Conservation (phyloP, 2,113 vertebrate genomes). For the Onychostoma macrolepis region DNA sequence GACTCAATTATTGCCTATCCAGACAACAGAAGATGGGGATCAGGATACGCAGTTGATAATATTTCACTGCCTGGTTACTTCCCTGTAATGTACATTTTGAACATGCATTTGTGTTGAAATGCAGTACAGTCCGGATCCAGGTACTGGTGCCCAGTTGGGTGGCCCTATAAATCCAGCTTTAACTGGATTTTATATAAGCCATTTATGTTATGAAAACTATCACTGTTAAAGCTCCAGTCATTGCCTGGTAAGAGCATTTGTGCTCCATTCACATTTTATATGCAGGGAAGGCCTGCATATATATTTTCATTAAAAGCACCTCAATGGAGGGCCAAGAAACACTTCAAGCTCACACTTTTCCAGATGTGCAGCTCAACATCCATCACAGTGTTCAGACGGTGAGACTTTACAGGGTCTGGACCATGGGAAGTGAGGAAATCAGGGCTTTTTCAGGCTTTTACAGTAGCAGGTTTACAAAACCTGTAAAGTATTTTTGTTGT, state of each 20-base stretch:
- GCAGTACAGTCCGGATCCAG: background rate
- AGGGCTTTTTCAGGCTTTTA: background rate
- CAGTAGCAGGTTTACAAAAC: slow-evolving; percentile 4
- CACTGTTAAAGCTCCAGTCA: slow-evolving; percentile 1
- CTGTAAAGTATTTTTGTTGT: background rate
- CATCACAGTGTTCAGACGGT: background rate
- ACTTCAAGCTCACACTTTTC: slow-evolving; percentile 31
- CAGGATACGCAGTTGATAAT: slow-evolving; percentile 6
- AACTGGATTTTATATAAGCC: slow-evolving; percentile 34
- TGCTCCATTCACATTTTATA: slow-evolving; percentile 9
- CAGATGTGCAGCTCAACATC: slow-evolving; percentile 40
- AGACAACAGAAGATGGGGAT: slow-evolving; percentile 31
- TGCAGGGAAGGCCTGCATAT: slow-evolving; percentile 7
- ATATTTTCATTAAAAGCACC: slow-evolving; percentile 37
- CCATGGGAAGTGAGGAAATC: slow-evolving; percentile 45
- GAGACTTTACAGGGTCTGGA: slow-evolving; percentile 58
- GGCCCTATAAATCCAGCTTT: slow-evolving; percentile 36
- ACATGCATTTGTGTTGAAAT: slow-evolving; percentile 33
- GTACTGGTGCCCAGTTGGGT: background rate
- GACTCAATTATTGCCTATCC: slow-evolving; percentile 9
- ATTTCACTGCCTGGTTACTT: slow-evolving; percentile 16
- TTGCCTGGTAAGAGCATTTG: slow-evolving; percentile 25
- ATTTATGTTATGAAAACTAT: slow-evolving; percentile 21
- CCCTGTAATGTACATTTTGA: slow-evolving; percentile 16
- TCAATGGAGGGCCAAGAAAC: slow-evolving; percentile 35